Base-by-base conservation (phyloP, 1,140 invertebrate genomes). In the Drosophila insularis region DNA sequence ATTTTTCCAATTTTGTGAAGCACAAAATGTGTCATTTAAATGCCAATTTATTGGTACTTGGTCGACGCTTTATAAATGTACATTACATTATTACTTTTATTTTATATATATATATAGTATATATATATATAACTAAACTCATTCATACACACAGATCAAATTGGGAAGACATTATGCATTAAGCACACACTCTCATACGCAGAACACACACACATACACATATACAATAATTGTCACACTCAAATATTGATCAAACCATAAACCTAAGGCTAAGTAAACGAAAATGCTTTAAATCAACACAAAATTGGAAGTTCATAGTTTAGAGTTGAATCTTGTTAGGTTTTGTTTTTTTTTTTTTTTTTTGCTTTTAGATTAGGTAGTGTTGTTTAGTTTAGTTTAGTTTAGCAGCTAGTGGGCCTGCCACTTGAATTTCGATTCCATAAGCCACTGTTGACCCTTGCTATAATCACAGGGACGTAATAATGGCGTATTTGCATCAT, bases 361-460 rank as follows among this genome's bases (percentile, higher is more conserved):
- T 23, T 40, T 39, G 31, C 32, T 63, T 6, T 27, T 27, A 27
- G 21, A 5, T 53, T 67, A 31, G 19, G 23, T 61, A 35, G 19
- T 13, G 50, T 23, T 63, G 27, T n/a, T 32, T 59, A 60, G 23
- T 39, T 21, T 62, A 50, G 61, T 56, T 19, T 63, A 54, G 10
- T 61, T 54, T 11, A 69, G 53, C n/a, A 19, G 82, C 86, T 91
- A 91, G 89, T 91, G 90, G 32, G 97, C 96, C 93, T 98, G 97
- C 97, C 97, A 98, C 92, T 97, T 97, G 92, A 98, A 98, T 92
- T 98, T 98, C 70, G 96, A 96, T 91, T 97, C 95, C 98, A 99
- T 99, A 56, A 97, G 94, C 98, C 98, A 99, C 91, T 98, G 95
- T 92, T 99, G 98, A 11, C 95, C 95, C 32, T 92, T 89, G 58